Conservation (phyloP, 2,113 vertebrate genomes). For the Lepisosteus oculatus region DNA sequence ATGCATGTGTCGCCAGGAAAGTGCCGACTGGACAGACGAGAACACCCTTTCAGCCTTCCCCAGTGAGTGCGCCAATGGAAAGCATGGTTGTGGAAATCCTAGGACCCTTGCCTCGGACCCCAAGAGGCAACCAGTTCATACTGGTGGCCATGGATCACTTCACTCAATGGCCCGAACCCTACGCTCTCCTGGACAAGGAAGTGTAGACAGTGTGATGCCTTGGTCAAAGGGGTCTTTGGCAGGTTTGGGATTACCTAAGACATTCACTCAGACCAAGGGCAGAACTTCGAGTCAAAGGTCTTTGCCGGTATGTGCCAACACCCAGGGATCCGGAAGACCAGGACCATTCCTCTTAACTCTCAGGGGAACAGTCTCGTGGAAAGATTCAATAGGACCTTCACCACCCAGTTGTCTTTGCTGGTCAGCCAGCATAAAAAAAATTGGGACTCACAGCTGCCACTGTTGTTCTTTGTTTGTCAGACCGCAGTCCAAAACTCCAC, state of each 20-base stretch:
- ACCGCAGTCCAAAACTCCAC: no score
- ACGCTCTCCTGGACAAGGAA: background rate
- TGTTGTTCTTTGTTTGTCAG: no score
- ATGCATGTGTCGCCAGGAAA: background rate
- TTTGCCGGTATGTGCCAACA: background rate
- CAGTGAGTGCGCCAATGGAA: background rate
- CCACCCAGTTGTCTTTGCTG: background rate
- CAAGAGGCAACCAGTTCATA: background rate
- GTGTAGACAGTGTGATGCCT: background rate
- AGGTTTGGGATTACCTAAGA: no score
- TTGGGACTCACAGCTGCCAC: background rate
- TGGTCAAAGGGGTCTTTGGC: background rate
- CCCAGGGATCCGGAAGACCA: background rate
- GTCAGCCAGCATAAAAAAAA: background rate
- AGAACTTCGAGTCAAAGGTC: conserved; percentile 1
- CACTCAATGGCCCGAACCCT: background rate
- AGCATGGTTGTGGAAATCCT: background rate
- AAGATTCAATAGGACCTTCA: background rate
- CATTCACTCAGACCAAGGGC: no score
- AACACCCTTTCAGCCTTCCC: background rate
- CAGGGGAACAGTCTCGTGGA: background rate
- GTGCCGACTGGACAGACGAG: background rate
- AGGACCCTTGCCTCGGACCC: background rate
- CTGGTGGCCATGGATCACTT: background rate
- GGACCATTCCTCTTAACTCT: background rate